Base-by-base conservation (phyloP, 2,797 vertebrate genomes). In the Loris lydekkerianus region DNA sequence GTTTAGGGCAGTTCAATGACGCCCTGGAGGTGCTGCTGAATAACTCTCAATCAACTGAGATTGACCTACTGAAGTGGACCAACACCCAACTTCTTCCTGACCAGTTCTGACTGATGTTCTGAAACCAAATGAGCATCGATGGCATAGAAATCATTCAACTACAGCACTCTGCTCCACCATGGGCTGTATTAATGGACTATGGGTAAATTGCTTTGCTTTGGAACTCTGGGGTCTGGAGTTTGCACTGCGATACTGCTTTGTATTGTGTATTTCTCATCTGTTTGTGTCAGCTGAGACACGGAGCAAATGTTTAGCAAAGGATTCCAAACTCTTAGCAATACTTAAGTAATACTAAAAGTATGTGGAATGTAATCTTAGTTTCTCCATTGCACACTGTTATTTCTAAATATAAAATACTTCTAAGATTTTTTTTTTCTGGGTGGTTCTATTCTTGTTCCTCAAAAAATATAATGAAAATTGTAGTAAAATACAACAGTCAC, bases 311-410 rank as follows among this genome's bases (percentile, higher is more conserved):
- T 97, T 96, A 96, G 89, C 65, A 90, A 92, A 95, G 87, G 91
- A 92, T 96, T 96, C 94, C 94, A 97, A 96, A 88, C 81, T 92
- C 93, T 96, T 93, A 90, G 77, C 96, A 94, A 96, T 96, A 43
- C 93, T 98, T 97, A 94, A 96, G 97, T 96, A 97, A 98, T 94
- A 85, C 73, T 60, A 63, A 97, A 97, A 97, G 87, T 94, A 98
- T 97, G 97, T 97, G 97, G 96, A 96, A 96, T 97, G 96, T 96
- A 95, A 97, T 95, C 97, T 92, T 56, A n/a, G 40, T 95, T 96
- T 96, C 97, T 96, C 93, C 93, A 86, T 86, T 96, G 85, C 69
- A 89, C 46, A 88, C 34, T 94, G 86, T 78, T 98, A 76, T 96
- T 97, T 97, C 96, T 97, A 97, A 97, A 93, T 88, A 96, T 94